Evolutionary conservation across 2,113 vertebrate genomes (phyloP), one percentile per base, ranked within the genome.

Genomic region (Charadrius vociferus): DNA sequence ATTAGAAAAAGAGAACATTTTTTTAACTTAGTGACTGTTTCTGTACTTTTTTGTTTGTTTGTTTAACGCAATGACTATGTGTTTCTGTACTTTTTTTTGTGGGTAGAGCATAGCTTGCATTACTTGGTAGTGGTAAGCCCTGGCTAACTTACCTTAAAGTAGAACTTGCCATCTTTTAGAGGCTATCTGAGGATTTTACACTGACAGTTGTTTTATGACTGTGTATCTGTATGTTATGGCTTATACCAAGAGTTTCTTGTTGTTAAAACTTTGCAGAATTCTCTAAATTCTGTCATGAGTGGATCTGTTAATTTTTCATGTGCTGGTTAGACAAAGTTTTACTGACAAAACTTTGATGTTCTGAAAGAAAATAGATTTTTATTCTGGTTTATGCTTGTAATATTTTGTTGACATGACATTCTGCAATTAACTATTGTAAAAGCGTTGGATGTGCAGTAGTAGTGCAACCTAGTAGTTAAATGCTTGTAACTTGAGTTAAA

Each of bases 241-340:
- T 66, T 26, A 19, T 10, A n/a, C 17, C 63, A 34, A 23, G 14
- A 7, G 4, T 36, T 71, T 43, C n/a, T 50, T 43, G 21, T 56
- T 58, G 24, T 66, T 65, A n/a, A 26, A 29, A 17, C 58, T 86
- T 62, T 55, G n/a, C 15, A 15, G 14, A 19, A 5, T 18, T 80
- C 49, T 56, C 8, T n/a, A 21, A 39, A 30, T n/a, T 58, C 24
- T 74, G 24, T 52, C 9, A 1, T 14, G 9, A 1, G 0, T 41
- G 4, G 37, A 34, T 47, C 37, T 55, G 8, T 26, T 63, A 16
- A 2, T 45, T 70, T 65, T 61, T 86, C 19, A 12, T 24, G 61
- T 63, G 5, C 21, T 55, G 7, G 1, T 43, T 55, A 36, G 32
- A 7, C 18, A 20, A 49, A 43, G 12, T 29, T 49, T 78, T 74